Evolutionary conservation across 30 jellyfish, hydroid and myxozoan species (phyloP), one percentile per base, ranked within the genome.

Genomic region (Aurelia aurita): DNA sequence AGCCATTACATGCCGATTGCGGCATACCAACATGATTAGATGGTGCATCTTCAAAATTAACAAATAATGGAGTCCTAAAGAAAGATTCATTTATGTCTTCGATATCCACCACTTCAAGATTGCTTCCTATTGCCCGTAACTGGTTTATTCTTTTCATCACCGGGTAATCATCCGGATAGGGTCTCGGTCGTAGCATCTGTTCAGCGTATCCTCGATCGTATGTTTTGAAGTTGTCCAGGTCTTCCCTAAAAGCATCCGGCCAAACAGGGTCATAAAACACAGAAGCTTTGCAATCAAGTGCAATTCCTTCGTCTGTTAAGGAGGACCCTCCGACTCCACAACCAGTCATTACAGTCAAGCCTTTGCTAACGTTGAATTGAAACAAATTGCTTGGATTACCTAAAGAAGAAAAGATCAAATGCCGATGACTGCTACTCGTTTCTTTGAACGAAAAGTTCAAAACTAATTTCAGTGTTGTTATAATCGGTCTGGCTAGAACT

Each of bases 291-390:
- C 99, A 94, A 26, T 94, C 99, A 22, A 94, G 79, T 0, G 99
- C 96, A 72, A 94, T 94, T 14, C 96, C 97, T 72, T 94, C 99
- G 73, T 94, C 97, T 22, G 91, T 89, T 14, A 94, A 87, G 2
- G 99, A 94, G 5, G 98, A 83, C 21, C 99, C 99, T 63, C 99
- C 99, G 20, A 94, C 93, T 0, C 99, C 99, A 71, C 97, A 88
- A 43, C 97, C 89, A 25, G 97, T 75, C 97, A 94, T 72, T 2
- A 94, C 97, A 27, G 99, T 81, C 46, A 94, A 74, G 55, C 86
- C 97, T 63, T 89, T 84, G 74, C 91, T 69, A 10, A 90, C 96
- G 74, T 94, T 75, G 81, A 94, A 94, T 27, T 84, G 96, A 66
- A 89, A 88, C 34, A 94, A 69, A 49, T 88, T 81, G 70, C 97